A percentile compares a stretch with the other conserved stretches of the same genome.
phyloP scores from a whole-genome alignment of 2,888 invertebrate species.

The Ephialtes manifestator region DNA sequence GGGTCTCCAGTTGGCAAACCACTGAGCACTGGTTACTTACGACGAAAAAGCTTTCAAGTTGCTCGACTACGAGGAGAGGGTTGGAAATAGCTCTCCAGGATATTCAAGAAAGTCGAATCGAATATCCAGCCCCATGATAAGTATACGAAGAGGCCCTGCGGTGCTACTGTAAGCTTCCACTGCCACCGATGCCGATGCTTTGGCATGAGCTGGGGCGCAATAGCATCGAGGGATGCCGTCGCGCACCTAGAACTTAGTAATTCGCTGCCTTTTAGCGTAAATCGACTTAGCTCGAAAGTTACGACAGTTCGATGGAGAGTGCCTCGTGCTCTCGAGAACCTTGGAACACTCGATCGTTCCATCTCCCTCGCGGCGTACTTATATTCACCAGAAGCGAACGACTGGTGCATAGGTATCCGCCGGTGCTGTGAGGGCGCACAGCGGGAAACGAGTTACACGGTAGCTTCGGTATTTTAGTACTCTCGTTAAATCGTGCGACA shows the following conservation, averaged over 20 bases:
- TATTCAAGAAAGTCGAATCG: constrained; percentile 62
- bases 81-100: constrained; percentile 51
- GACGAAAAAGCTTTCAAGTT: constrained; percentile 66
- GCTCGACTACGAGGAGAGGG: constrained; percentile 42
- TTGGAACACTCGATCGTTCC: constrained; percentile 46
- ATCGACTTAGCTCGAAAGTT: constrained; percentile 70
- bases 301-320: constrained; percentile 69
- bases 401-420: constrained; percentile 37
- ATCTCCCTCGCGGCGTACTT: constrained; percentile 47
- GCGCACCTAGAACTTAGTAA: constrained; percentile 67
- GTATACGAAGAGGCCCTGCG: constrained; percentile 41
- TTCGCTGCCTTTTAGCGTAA: constrained; percentile 70
- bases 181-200: constrained; percentile 36
- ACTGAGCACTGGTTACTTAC: constrained; percentile 47
- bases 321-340: constrained; percentile 57
- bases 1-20: constrained; percentile 39
- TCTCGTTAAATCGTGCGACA: constrained; percentile 71
- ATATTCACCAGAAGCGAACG: constrained; percentile 27
- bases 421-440: constrained; percentile 37
- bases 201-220: constrained; percentile 46
- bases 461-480: constrained; percentile 72
- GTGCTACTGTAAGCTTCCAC: constrained; percentile 29
- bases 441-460: constrained; percentile 71
- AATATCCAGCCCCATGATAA: constrained; percentile 53
- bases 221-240: constrained; percentile 52